Percentiles rank a stretch among this genome's conserved stretches.
phyloP scores from a whole-genome alignment of 2,113 vertebrate genomes.

The Misgurnus mizolepis region DNA sequence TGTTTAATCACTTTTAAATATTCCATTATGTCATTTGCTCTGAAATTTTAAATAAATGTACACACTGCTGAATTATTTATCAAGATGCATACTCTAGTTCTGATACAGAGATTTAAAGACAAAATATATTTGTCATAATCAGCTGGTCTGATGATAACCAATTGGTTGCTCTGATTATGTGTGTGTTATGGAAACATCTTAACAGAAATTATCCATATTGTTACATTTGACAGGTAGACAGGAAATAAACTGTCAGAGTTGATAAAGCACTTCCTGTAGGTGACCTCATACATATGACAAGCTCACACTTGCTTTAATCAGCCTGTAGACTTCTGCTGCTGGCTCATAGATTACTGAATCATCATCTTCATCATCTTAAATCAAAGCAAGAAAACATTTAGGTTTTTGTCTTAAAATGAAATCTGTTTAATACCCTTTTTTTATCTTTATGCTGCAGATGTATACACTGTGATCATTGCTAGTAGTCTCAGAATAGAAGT shows the following conservation, averaged over 20 bases:
- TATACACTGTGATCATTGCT: too few relatives aligned
- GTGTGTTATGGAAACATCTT: background rate
- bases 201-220: background rate
- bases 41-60: conserved; percentile 6
- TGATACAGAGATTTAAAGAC: background rate
- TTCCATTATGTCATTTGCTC: conserved; percentile 43
- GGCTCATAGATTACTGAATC: too few relatives aligned
- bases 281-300: background rate
- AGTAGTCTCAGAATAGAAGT: too few relatives aligned
- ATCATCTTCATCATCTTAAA: too few relatives aligned
- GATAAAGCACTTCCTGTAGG: conserved; percentile 29
- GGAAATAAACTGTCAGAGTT: conserved; percentile 12
- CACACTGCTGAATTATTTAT: background rate
- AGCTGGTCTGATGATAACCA: background rate
- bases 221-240: conserved; percentile 14
- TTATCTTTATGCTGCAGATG: too few relatives aligned
- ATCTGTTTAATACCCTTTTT: too few relatives aligned
- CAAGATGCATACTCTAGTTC: background rate
- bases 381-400: too few relatives aligned
- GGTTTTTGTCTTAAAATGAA: too few relatives aligned
- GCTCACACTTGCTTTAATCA: conserved; percentile 18
- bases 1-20: conserved; percentile 30
- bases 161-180: background rate
- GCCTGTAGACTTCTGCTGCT: background rate
- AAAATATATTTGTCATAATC: background rate